Percentiles rank a stretch among this genome's conserved stretches.
Evolutionary conservation across 2,797 vertebrate genomes (phyloP).

Genomic region (Tympanoctomys barrerae): DNA sequence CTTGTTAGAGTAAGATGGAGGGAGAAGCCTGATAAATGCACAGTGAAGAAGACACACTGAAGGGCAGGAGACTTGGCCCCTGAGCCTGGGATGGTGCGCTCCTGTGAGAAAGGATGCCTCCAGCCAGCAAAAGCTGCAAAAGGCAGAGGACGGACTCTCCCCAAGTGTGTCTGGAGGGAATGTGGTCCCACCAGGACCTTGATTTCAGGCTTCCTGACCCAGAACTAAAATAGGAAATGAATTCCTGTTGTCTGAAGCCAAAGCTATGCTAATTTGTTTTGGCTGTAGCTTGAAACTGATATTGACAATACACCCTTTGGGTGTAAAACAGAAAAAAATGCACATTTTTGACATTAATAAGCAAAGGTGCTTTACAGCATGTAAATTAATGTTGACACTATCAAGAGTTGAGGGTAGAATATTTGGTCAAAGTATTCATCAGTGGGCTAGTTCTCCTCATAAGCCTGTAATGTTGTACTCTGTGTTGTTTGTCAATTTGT

Average conservation of each 20-base stretch:
- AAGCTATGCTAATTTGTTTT: neutral
- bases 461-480: neutral
- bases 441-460: neutral
- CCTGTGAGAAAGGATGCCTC: neutral
- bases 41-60: neutral
- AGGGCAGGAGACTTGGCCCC: neutral
- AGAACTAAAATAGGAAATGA: neutral
- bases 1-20: neutral
- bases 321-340: neutral
- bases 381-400: neutral
- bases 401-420: conserved; percentile 6
- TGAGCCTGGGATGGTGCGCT: neutral
- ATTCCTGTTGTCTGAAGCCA: neutral
- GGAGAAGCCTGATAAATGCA: neutral
- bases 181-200: neutral
- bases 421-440: conserved; percentile 24
- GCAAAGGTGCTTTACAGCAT: neutral
- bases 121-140: neutral
- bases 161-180: neutral
- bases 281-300: neutral
- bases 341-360: neutral
- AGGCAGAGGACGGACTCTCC: neutral
- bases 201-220: neutral
- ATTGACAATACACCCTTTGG: neutral
- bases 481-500: neutral